A percentile compares a stretch with the other conserved stretches of the same genome.
Evolutionary conservation across 2,113 vertebrate species (phyloP).

Genomic region (Labrus mixtus): DNA sequence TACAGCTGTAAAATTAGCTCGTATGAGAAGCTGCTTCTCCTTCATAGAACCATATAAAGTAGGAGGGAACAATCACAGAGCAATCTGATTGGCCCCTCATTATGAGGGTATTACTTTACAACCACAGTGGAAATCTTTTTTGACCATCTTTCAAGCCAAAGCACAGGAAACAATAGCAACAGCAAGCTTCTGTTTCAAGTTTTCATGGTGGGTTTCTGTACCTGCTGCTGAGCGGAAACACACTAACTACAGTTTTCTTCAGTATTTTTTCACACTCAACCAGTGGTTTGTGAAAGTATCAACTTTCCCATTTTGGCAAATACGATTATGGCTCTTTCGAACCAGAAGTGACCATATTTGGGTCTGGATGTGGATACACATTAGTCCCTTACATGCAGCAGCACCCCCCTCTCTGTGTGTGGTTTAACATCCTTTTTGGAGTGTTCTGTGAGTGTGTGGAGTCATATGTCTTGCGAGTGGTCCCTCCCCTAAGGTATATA

Average conservation of each 20-base stretch:
- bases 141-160: constrained; percentile 7
- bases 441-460: too few relatives aligned
- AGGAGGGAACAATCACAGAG: constrained; percentile 31
- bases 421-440: too few relatives aligned
- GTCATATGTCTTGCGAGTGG: too few relatives aligned
- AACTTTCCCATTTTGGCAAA: too few relatives aligned
- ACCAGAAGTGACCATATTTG: too few relatives aligned
- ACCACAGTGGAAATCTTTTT: constrained; percentile 43
- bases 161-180: constrained; percentile 21
- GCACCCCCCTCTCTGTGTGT: too few relatives aligned
- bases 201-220: background rate
- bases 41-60: constrained; percentile 30
- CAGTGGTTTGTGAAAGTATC: too few relatives aligned
- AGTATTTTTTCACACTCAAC: background rate
- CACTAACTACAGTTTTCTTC: background rate
- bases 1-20: background rate
- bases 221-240: background rate
- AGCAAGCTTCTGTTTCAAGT: background rate
- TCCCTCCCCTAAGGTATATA: too few relatives aligned
- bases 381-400: too few relatives aligned
- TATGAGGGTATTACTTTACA: background rate
- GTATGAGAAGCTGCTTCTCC: background rate
- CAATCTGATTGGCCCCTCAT: constrained; percentile 41
- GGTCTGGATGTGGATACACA: too few relatives aligned
- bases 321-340: too few relatives aligned